Evolutionary conservation across 2,797 vertebrate genomes (phyloP), one percentile per base, ranked within the genome.

Genomic region (Danio kyathit): DNA sequence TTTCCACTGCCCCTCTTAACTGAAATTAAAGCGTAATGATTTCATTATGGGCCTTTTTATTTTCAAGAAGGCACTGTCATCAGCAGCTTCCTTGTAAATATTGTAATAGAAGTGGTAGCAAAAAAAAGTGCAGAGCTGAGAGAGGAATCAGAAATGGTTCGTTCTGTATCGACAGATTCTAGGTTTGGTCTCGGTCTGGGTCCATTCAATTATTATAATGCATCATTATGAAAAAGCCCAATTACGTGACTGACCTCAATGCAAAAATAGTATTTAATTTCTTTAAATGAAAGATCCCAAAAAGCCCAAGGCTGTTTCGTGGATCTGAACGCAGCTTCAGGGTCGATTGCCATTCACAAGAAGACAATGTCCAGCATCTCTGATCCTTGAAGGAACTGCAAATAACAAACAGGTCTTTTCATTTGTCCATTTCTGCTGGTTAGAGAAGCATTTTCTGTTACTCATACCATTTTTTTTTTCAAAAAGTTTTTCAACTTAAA

Each of bases 291-390:
- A 85, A 79, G 59, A 43, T 44, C 48, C 44, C 16, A 43, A 74
- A 73, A 76, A 65, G n/a, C 19, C 69, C 82, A 82, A 83, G 79
- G 83, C 57, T 82, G 63, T 48, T 81, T 63, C 14, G 40, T 80
- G 60, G 56, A 77, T 65, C 67, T 76, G 64, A 82, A 76, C 41
- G 29, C 40, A 12, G 29, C 38, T 29, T 51, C 81, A 85, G 79
- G 86, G 84, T 86, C 76, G 21, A 63, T 56, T 63, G 52, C 69
- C 44, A 72, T 85, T 88, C 82, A 86, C 12, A 5, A 64, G 40
- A 49, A 70, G 41, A 73, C 73, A 66, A 49, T 57, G 43, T 60
- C 43, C 52, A 52, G 29, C 51, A 14, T 66, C 49, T 49, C 10
- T 29, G 51, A 79, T 79, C 83, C 83, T 86, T 83, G 83, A 81